These are phyloP conservation scores for Corella eumyota DNA, from an alignment of 23 tunicate genomes.

Conservation along the genomic window DNA sequence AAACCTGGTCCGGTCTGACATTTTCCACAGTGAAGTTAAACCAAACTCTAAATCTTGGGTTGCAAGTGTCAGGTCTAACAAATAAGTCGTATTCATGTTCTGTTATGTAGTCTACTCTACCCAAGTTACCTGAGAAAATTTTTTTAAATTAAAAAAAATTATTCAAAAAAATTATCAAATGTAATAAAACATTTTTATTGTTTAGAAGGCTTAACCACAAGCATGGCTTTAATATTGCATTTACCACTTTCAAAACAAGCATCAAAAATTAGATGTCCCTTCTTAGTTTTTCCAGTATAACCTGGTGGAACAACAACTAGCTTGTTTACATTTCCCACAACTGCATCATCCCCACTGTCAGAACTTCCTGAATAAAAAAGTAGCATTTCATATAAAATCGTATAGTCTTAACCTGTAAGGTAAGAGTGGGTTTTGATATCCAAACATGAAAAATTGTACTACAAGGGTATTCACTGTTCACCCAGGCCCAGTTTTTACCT, in stretches of 20 bases:
- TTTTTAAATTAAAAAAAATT: not conserved
- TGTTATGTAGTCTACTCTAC: conserved; percentile 91
- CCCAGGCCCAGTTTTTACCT: too few relatives aligned
- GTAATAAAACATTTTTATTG: not conserved
- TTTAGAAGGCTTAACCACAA: not conserved
- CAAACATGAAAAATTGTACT: too few relatives aligned
- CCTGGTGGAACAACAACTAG: conserved; percentile 65
- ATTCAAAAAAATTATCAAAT: not conserved
- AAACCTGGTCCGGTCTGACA: conserved; percentile 80
- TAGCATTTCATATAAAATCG: not conserved
- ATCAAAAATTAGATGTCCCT: conserved; percentile 92
- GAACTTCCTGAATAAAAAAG: conserved; percentile 50
- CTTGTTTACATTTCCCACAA: conserved; percentile 90
- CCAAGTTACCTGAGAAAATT: conserved; percentile 58
- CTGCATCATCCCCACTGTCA: conserved; percentile 88
- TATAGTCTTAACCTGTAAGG: not conserved
- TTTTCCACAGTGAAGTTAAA: conserved; percentile 91
- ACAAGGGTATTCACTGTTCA: too few relatives aligned
- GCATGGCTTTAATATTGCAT: not conserved
- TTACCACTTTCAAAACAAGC: conserved; percentile 99
- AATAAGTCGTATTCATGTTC: conserved; percentile 92
- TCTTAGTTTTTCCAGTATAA: conserved; percentile 69
- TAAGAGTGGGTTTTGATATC: not conserved
- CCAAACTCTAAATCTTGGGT: conserved; percentile 95
- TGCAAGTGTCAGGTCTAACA: conserved; percentile 95